Conservation (phyloP, 2,888 invertebrate species). For the Noctua comes region DNA sequence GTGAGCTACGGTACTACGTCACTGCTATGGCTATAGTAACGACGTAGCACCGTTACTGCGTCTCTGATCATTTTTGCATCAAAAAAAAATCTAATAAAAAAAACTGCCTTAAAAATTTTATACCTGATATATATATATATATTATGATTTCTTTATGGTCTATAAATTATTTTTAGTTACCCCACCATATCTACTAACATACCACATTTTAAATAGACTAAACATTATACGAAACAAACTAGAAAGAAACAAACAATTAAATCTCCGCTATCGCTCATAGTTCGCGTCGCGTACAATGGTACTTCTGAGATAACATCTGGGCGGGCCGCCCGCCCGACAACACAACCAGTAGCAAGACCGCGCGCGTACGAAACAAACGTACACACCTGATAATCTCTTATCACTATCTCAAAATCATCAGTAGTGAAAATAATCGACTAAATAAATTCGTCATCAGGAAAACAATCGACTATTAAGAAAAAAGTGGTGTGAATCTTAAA, state of each 20-base stretch:
- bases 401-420: conserved; percentile 52
- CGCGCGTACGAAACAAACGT: conserved; percentile 79
- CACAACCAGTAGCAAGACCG: conserved; percentile 78
- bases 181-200: background rate
- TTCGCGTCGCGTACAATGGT: conserved; percentile 40
- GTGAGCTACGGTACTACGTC: background rate
- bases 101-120: no score
- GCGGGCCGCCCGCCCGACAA: conserved; percentile 81
- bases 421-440: conserved; percentile 54
- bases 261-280: conserved; percentile 42
- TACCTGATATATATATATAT: no score
- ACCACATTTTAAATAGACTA: background rate
- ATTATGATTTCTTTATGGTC: no score
- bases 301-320: conserved; percentile 83
- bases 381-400: conserved; percentile 51
- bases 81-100: no score
- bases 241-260: background rate
- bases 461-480: conserved; percentile 32
- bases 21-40: no score
- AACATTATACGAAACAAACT: background rate
- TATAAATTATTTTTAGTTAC: no score
- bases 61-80: no score
- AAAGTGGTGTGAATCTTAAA: conserved; percentile 45
- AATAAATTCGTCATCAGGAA: conserved; percentile 15
- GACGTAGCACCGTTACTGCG: no score